Evolutionary conservation across 2,113 vertebrate species (phyloP), one percentile per base, ranked within the genome.

Genomic region (Grammomys surdaster): DNA sequence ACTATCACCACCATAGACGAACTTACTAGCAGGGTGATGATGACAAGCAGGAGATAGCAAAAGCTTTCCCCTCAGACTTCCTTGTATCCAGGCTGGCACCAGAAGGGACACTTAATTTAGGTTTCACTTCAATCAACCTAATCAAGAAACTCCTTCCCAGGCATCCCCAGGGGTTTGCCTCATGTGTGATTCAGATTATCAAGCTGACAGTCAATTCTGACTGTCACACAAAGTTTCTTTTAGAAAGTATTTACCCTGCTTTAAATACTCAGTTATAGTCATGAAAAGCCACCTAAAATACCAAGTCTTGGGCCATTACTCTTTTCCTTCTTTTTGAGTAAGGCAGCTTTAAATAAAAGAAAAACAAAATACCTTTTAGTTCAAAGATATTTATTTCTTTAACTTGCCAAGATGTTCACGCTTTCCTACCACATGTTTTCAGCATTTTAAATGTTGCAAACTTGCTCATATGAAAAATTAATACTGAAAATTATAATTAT

Each of bases 321-420:
- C 36, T 95, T 76, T 84, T 12, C 22, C 77, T 88, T 13, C n/a
- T 40, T 58, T 67, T 19, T 88, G 63, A 13, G 48, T 88, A 36
- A 92, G 92, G 56, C 31, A 96, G 88, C 4, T 65, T 60, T 33
- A 51, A 48, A 80, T 36, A 54, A 36, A 56, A 36, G 19, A 20
- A 88, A 93, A 8, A 54, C 73, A 56, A 82, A 77, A 76, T 28
- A 48, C 43, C 24, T 90, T 92, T 95, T 58, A 58, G 60, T 95
- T 93, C 14, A 78, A 13, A 24, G 17, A 87, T 95, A 94, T 36
- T 92, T 86, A 56, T 84, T 95, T 77, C 16, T 78, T 85, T 97
- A 2, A 75, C 54, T 92, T 92, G 24, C 70, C 36, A 91, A 40
- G 24, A 81, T 26, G 31, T 70, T 12, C 51, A 78, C 46, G 43